Evolutionary conservation across 2,113 vertebrate genomes (phyloP).

Genomic region (Ictalurus punctatus): DNA sequence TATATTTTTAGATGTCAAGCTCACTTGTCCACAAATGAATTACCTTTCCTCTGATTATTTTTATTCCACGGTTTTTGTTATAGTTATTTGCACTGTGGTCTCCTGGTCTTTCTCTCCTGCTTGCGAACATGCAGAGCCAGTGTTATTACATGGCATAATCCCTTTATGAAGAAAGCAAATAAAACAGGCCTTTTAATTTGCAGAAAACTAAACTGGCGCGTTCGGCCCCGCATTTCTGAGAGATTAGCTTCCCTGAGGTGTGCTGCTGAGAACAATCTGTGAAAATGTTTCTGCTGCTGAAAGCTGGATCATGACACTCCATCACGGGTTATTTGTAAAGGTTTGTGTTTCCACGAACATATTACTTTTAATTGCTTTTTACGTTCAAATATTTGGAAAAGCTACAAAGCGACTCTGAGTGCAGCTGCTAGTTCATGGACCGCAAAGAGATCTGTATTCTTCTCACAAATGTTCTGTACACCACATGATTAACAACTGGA

Average conservation of each 20-base stretch:
- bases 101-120: conserved; percentile 23
- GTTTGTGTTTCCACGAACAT: conserved; percentile 68
- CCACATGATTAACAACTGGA: conserved; percentile 29
- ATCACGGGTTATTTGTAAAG: conserved; percentile 65
- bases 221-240: conserved; percentile 50
- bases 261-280: conserved; percentile 39
- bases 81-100: conserved; percentile 54
- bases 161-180: conserved; percentile 52
- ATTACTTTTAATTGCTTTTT: conserved; percentile 71
- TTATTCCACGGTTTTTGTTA: conserved; percentile 17
- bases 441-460: background rate
- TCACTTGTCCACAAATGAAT: conserved; percentile 9
- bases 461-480: background rate
- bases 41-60: conserved; percentile 54
- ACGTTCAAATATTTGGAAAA: conserved; percentile 69
- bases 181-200: conserved; percentile 63
- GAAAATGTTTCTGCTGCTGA: conserved; percentile 47
- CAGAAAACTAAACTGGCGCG: conserved; percentile 64
- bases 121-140: conserved; percentile 19
- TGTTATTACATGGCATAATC: conserved; percentile 52
- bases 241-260: conserved; percentile 55
- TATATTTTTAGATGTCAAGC: conserved; percentile 2
- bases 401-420: conserved; percentile 46
- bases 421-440: background rate
- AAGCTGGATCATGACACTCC: conserved; percentile 51